phyloP scores from a whole-genome alignment of 2,113 vertebrate genomes.

The Nerophis lumbriciformis region DNA sequence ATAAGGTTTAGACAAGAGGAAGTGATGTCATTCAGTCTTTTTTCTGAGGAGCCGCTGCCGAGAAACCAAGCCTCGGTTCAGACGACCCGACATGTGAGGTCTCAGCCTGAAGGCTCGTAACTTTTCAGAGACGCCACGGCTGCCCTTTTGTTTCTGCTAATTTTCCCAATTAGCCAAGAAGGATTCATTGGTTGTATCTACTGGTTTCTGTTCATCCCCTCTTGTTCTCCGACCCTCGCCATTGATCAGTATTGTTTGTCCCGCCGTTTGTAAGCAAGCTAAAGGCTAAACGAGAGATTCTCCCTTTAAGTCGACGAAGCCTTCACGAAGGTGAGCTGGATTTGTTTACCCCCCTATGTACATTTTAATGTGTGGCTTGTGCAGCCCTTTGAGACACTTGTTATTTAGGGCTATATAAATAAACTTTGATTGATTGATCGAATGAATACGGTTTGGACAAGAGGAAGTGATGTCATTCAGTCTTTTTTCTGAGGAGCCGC shows the following conservation, averaged over 20 bases:
- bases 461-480: constrained; percentile 37
- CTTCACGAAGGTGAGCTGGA: constrained; percentile 53
- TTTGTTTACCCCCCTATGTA: constrained; percentile 31
- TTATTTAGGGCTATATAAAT: too few relatives aligned
- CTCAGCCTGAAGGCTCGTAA: constrained; percentile 50
- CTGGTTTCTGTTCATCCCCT: constrained; percentile 34
- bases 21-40: constrained; percentile 41
- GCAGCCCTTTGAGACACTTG: background rate
- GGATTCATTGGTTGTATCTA: constrained; percentile 35
- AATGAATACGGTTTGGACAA: background rate
- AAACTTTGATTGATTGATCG: too few relatives aligned
- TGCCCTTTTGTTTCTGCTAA: constrained; percentile 57
- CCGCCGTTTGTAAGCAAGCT: constrained; percentile 61
- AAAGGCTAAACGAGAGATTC: constrained; percentile 72
- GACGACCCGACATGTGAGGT: constrained; percentile 55
- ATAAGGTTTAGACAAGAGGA: constrained; percentile 12
- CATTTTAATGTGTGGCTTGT: constrained; percentile 34
- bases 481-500: constrained; percentile 55
- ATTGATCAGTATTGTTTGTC: constrained; percentile 54
- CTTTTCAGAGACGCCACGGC: constrained; percentile 51
- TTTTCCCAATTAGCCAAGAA: constrained; percentile 63
- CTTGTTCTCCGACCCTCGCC: constrained; percentile 48
- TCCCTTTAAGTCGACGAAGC: constrained; percentile 67
- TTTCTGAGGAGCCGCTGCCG: constrained; percentile 51
- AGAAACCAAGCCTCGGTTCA: constrained; percentile 53